Base-by-base conservation (phyloP, 2,113 vertebrate genomes). In the Phainopepla nitens region DNA sequence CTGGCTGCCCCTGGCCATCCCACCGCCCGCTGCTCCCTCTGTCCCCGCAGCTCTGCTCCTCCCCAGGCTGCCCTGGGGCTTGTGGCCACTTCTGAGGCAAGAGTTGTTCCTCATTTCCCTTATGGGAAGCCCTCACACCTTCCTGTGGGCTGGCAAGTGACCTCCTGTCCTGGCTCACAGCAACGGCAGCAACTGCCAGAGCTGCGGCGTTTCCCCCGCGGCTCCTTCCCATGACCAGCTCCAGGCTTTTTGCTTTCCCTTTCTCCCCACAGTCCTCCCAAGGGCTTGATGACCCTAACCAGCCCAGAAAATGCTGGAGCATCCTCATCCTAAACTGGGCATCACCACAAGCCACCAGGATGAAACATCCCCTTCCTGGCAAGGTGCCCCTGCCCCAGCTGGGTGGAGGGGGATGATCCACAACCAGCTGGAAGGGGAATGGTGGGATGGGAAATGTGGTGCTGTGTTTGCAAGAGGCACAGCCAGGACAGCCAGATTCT, bases 141-240 rank as follows among this genome's bases (percentile, higher is more conserved):
- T 92, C 93, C 91, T 92, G 95, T 70, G 61, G 18, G 60, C 25
- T 82, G 18, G 65, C 42, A 41, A 86, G 70, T 44, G 61, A 49
- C 20, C 56, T 82, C 41, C 71, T 66, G 33, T 51, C 29, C 62
- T 31, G 14, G 54, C 36, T 69, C 8, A 0, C 35, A 41, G 60
- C 73, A 83, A 54, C 15, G 0, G 35, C 7, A 1, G 2, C 31
- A 76, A 66, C 69, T 0, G 0, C 39, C 50, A 35, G 12, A 31
- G 50, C 45, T 0, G 0, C 0, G 0, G 39, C 0, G 0, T 21
- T 84, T 87, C 39, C 49, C 39, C 36, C 13, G 6, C 1, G 13
- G 27, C 29, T 4, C 3, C 82, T 44, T 81, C 70, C 22, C n/a
- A 7, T 4, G 0, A 2, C 14, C 10, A 2, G 8, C 16, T 8